These are phyloP conservation scores for Sarcophilus harrisii DNA, from an alignment of 2,797 vertebrate genomes.

Conservation along the genomic window DNA sequence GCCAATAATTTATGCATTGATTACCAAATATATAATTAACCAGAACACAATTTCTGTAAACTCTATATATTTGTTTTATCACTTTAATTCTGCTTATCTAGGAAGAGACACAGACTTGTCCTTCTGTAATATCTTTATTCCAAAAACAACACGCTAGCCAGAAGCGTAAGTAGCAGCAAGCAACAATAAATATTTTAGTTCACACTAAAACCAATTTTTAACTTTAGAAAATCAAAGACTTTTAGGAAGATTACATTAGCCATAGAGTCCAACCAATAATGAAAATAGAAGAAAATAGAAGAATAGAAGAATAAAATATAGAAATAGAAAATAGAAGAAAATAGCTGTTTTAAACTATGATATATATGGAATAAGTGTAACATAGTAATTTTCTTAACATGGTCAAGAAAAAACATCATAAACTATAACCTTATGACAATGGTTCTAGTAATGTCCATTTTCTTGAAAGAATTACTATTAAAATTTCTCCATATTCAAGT, in stretches of 20 bases:
- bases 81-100: neutral
- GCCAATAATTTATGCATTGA: neutral
- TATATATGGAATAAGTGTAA: neutral
- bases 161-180: neutral
- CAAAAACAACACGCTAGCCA: neutral
- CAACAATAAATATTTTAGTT: neutral
- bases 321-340: no score
- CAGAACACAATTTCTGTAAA: neutral
- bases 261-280: neutral
- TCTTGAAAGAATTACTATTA: neutral
- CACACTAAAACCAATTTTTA: neutral
- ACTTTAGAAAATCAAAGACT: neutral
- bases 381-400: neutral
- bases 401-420: neutral
- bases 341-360: neutral
- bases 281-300: no score
- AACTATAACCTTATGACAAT: neutral
- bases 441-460: neutral
- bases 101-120: neutral
- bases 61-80: neutral
- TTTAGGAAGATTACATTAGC: neutral
- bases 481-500: neutral
- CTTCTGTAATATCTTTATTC: neutral
- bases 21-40: neutral
- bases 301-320: no score